phyloP scores from a whole-genome alignment of 2,888 invertebrate genomes.

The Yponomeuta malinellus region DNA sequence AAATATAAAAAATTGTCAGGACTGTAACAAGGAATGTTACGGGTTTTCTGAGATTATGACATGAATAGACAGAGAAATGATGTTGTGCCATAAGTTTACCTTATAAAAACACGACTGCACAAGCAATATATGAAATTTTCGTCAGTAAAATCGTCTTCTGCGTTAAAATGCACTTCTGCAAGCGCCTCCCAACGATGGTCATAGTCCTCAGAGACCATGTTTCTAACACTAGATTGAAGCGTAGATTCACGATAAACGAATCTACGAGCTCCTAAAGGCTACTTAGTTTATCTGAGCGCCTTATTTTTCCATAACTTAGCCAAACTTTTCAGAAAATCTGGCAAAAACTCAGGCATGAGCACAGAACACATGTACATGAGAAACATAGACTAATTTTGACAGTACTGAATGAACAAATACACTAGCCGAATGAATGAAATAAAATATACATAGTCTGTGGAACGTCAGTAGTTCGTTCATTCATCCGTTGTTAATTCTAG shows the following conservation, averaged over 20 bases:
- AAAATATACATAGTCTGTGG: too few relatives aligned
- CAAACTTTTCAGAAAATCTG: neutral
- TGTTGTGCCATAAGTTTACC: slow-evolving; percentile 57
- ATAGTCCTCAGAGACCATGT: slow-evolving; percentile 58
- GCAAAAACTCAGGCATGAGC: neutral
- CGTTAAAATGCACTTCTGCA: slow-evolving; percentile 77
- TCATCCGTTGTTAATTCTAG: too few relatives aligned
- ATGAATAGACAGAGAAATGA: slow-evolving; percentile 9
- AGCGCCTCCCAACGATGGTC: slow-evolving; percentile 79
- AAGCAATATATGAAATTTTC: slow-evolving; percentile 79
- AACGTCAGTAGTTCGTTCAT: too few relatives aligned
- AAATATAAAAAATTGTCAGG: neutral
- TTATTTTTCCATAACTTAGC: neutral
- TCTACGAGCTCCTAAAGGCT: neutral
- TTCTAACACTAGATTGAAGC: neutral
- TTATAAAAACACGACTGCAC: slow-evolving; percentile 81
- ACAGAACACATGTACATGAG: neutral
- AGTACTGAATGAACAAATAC: neutral
- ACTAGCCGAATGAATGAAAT: too few relatives aligned
- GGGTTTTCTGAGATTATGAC: neutral
- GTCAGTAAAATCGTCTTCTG: slow-evolving; percentile 46
- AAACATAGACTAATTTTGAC: neutral
- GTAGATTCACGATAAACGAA: neutral
- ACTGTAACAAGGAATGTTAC: neutral
- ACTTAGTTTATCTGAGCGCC: neutral